These are phyloP conservation scores for Nymphalis io DNA, from an alignment of 1,140 invertebrate genomes.

Conservation along the genomic window DNA sequence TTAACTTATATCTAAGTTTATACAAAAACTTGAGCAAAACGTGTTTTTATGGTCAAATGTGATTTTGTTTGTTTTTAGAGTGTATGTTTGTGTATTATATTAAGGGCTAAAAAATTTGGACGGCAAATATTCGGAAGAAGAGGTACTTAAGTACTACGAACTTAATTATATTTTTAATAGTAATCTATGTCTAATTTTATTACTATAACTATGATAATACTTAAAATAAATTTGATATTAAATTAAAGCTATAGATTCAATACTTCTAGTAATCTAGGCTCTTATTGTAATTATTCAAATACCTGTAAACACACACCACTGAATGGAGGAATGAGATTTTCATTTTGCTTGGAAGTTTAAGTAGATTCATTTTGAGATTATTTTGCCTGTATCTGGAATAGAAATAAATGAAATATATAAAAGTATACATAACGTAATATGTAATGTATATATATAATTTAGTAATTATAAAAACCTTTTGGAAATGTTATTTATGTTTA, in stretches of 20 bases:
- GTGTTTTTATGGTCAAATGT: background rate
- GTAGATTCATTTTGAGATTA: conserved; percentile 23
- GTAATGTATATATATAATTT: too few relatives aligned
- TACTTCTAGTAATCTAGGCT: conserved; percentile 18
- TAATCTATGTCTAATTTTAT: conserved; percentile 9
- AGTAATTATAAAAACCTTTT: too few relatives aligned
- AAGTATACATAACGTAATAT: too few relatives aligned
- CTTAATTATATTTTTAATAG: background rate
- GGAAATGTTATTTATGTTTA: too few relatives aligned
- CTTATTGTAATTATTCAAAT: conserved; percentile 15
- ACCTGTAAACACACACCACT: conserved; percentile 18
- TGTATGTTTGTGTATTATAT: conserved; percentile 3
- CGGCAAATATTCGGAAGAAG: conserved; percentile 23
- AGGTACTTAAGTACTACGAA: background rate
- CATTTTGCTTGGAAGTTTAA: background rate
- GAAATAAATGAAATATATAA: conserved; percentile 6
- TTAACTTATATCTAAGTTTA: background rate
- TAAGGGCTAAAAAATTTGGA: conserved; percentile 18
- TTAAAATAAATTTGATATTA: conserved; percentile 41
- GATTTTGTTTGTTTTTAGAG: background rate
- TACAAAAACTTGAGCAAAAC: conserved; percentile 5
- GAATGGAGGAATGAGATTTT: conserved; percentile 11
- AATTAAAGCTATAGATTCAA: conserved; percentile 50
- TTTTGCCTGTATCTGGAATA: background rate
- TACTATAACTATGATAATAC: conserved; percentile 1